phyloP scores from a whole-genome alignment of 2,888 invertebrate species.

The Apodemia hepburni region DNA sequence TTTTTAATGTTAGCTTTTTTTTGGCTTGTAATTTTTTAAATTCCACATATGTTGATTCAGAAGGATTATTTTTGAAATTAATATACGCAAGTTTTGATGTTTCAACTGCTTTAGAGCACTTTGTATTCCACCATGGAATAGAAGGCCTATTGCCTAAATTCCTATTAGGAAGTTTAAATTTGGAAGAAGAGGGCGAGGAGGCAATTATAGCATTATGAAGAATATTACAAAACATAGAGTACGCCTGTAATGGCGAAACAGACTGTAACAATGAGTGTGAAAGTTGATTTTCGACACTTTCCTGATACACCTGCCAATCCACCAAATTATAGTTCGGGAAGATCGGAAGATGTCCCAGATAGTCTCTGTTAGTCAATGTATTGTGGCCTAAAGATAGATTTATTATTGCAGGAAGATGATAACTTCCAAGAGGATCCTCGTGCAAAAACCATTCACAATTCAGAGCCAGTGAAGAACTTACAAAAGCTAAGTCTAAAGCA shows the following conservation, averaged over 20 bases:
- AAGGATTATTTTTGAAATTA: not conserved
- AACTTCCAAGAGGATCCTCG: slow-evolving; percentile 20
- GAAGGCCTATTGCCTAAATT: not conserved
- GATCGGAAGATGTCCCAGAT: not conserved
- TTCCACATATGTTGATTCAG: not conserved
- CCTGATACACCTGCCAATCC: not conserved
- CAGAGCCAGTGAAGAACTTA: slow-evolving; percentile 19
- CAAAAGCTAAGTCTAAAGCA: slow-evolving; percentile 19
- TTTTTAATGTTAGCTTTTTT: not conserved
- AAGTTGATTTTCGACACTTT: not conserved
- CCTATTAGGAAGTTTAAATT: not conserved
- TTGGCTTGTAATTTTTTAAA: not conserved
- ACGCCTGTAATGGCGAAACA: not conserved
- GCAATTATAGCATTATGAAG: not conserved
- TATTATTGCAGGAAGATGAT: slow-evolving; percentile 21
- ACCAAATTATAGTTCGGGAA: not conserved
- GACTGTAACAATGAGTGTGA: not conserved
- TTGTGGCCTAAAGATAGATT: not conserved
- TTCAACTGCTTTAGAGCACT: slow-evolving; percentile 2
- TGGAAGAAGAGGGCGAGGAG: not conserved
- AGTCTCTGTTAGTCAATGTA: not conserved
- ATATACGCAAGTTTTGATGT: not conserved
- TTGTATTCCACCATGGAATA: slow-evolving; percentile 1
- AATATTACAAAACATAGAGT: not conserved
- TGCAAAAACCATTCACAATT: slow-evolving; percentile 13